These are phyloP conservation scores for Drosophila tsacasi DNA, from an alignment of 1,140 invertebrate genomes.

Conservation along the genomic window DNA sequence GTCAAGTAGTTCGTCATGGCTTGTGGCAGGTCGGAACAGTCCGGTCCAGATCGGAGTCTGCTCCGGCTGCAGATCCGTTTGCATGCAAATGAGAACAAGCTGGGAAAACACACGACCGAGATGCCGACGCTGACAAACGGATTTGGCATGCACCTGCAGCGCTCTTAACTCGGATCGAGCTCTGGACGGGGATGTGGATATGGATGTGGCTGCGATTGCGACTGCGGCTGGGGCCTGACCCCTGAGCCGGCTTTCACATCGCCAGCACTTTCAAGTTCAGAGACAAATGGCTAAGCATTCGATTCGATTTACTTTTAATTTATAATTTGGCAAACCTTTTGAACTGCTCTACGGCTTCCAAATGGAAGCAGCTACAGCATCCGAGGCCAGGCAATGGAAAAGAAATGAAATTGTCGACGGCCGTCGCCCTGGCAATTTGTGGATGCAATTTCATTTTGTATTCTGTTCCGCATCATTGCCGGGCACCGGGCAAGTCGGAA, in stretches of 20 bases:
- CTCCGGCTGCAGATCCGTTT: conserved; percentile 77
- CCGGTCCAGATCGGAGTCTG: conserved; percentile 22
- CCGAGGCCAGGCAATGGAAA: conserved; percentile 1
- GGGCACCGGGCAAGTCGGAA: conserved; percentile 21
- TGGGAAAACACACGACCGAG: conserved; percentile 66
- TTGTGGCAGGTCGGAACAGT: conserved; percentile 52
- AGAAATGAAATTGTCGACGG: conserved; percentile 80
- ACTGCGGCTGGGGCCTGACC: conserved; percentile 44
- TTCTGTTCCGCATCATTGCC: conserved; percentile 78
- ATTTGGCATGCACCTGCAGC: conserved; percentile 75
- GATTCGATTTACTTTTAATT: conserved; percentile 83
- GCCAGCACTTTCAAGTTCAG: conserved; percentile 75
- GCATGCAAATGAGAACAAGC: conserved; percentile 80
- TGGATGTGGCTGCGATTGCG: conserved; percentile 13
- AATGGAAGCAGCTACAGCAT: conserved; percentile 52
- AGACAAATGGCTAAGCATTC: conserved; percentile 80
- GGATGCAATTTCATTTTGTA: conserved; percentile 78
- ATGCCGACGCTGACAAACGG: conserved; percentile 62
- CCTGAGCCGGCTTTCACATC: conserved; percentile 70
- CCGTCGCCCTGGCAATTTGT: conserved; percentile 69
- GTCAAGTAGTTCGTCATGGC: conserved; percentile 80
- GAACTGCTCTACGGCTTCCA: conserved; percentile 57
- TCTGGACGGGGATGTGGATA: conserved; percentile 15
- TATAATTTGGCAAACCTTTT: conserved; percentile 82
- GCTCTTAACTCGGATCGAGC: conserved; percentile 8